Evolutionary conservation across 2,888 invertebrate species (phyloP).

Genomic region (Lepas anatifera): DNA sequence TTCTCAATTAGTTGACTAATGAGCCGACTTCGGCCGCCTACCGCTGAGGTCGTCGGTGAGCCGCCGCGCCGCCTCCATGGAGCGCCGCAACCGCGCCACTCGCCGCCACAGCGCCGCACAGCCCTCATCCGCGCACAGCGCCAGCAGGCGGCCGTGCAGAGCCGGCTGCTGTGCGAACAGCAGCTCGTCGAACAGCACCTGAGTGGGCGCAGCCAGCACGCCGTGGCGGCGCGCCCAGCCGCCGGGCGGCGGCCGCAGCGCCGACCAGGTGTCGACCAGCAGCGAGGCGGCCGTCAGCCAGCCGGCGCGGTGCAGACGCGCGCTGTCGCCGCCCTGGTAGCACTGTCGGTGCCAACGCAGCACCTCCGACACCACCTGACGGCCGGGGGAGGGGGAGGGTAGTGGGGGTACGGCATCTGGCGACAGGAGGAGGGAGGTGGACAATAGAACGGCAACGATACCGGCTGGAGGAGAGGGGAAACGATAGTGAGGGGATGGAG

Average conservation of each 20-base stretch:
- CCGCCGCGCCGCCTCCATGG: neutral
- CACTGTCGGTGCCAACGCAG: neutral
- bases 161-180: conserved; percentile 9
- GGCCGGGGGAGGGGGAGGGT: neutral
- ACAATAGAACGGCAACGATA: too few species aligned
- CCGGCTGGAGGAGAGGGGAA: too few species aligned
- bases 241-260: neutral
- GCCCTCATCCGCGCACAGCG: neutral
- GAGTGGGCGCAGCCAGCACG: neutral
- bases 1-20: too few species aligned
- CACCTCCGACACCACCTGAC: neutral
- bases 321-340: neutral
- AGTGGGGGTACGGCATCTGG: too few species aligned
- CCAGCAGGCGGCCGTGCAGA: conserved; percentile 3
- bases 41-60: neutral
- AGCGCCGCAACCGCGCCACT: neutral
- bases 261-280: neutral
- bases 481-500: too few species aligned
- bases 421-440: too few species aligned
- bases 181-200: conserved; percentile 3
- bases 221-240: neutral
- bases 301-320: neutral
- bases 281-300: neutral
- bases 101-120: neutral
- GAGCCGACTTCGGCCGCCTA: too few species aligned